Evolutionary conservation across 2,888 invertebrate genomes (phyloP).

Genomic region (Steinernema scapterisci): DNA sequence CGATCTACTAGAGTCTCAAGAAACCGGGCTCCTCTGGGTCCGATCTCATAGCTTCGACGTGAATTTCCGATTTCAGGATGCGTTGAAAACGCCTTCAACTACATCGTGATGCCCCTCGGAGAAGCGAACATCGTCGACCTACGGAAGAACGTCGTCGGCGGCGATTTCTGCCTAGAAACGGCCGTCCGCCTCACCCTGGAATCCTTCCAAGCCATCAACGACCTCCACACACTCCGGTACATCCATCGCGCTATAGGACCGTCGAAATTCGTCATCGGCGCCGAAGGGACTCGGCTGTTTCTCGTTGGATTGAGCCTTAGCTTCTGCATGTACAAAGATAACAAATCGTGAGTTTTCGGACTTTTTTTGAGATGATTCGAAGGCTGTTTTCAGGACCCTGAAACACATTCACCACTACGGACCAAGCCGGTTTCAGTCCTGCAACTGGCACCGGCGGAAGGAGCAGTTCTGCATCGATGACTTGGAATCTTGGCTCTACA

Average conservation of each 20-base stretch:
- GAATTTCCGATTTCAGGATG: neutral
- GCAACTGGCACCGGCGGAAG: constrained; percentile 44
- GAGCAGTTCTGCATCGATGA: constrained; percentile 57
- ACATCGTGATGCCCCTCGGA: constrained; percentile 22
- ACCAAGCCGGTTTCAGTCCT: neutral
- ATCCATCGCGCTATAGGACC: constrained; percentile 9
- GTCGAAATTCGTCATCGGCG: neutral
- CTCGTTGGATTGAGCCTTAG: neutral
- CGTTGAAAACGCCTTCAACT: constrained; percentile 12
- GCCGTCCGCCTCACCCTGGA: neutral
- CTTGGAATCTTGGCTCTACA: constrained; percentile 55
- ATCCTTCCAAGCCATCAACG: constrained; percentile 25
- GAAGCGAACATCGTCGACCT: constrained; percentile 13
- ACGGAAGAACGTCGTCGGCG: neutral
- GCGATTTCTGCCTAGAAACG: constrained; percentile 11
- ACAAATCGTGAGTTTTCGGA: neutral
- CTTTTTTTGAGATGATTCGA: neutral
- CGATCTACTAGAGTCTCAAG: neutral
- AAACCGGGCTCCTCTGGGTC: too few relatives aligned
- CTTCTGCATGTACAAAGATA: neutral
- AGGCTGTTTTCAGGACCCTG: neutral
- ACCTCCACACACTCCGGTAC: constrained; percentile 13
- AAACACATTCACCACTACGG: constrained; percentile 23
- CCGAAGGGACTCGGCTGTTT: neutral
- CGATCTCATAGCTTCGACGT: too few relatives aligned